phyloP scores from a whole-genome alignment of 2,113 vertebrate species.

The Phrynocephalus versicolor region DNA sequence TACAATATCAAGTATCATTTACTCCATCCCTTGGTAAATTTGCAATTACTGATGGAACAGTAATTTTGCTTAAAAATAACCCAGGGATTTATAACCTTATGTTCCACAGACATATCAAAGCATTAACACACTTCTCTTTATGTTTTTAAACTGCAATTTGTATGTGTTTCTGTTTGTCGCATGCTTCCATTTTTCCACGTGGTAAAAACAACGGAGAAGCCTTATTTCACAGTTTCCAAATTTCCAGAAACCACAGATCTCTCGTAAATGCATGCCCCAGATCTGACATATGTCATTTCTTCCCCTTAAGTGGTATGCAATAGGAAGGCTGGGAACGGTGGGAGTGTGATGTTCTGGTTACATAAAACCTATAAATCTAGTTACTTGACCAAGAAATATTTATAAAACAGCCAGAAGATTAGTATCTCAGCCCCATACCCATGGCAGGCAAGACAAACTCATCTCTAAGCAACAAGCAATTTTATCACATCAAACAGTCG shows the following conservation, averaged over 20 bases:
- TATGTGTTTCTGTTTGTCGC: neutral
- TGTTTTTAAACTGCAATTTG: neutral
- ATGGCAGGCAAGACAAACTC: neutral
- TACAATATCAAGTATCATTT: neutral
- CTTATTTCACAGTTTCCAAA: neutral
- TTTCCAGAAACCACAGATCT: neutral
- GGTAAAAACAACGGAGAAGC: neutral
- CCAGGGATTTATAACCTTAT: neutral
- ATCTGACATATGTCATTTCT: neutral
- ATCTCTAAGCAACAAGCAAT: conserved; percentile 65
- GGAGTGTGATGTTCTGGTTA: neutral
- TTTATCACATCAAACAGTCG: conserved; percentile 71
- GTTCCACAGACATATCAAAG: neutral
- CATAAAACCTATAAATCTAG: neutral
- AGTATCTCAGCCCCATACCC: neutral
- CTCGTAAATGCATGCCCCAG: neutral
- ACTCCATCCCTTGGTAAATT: neutral
- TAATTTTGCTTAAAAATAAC: neutral
- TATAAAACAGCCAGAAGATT: neutral
- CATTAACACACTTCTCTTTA: neutral
- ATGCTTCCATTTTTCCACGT: neutral
- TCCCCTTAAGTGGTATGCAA: conserved; percentile 11
- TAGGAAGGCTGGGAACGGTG: neutral
- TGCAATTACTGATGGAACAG: no score
- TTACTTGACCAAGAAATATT: neutral